Evolutionary conservation across 2,888 invertebrate genomes (phyloP), one percentile per base, ranked within the genome.

Genomic region (Psococerastis gibbosa): DNA sequence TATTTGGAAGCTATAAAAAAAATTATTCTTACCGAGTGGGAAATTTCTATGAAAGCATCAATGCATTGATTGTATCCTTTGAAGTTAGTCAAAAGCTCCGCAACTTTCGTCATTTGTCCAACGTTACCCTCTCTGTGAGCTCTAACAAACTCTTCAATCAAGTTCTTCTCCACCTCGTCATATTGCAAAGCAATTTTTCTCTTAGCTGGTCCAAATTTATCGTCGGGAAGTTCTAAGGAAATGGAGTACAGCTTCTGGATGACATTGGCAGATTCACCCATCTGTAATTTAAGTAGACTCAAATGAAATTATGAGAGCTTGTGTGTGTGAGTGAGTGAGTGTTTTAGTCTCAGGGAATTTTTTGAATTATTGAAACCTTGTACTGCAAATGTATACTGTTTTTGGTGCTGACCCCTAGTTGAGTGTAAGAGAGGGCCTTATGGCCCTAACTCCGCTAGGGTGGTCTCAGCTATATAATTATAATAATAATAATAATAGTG

Each of bases 21-120:
- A n/a, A n/a, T n/a, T n/a, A 27, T 15, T 51, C 60, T 61, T 66
- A 82, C 84, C 74, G 82, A 78, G 68, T 95, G 94, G 60, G 92
- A 87, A 52, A 92, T 87, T 57, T 94, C 92, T 55, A 98, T 95
- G 58, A 85, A 98, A 1, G 91, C 89, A 66, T 97, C 87, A 42
- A 98, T 78, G 62, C 95, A 97, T 52, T 91, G 85, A 0, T 87
- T 82, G 61, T 95, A 97, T 2, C 92, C 87, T 66, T 94, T 95
- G 57, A 98, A 98, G 56, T 95, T 88, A 0, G 87, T 84, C 54
- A 98, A 67, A 38, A 95, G 83, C 43, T 73, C 73, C 0, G 97
- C 94, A 49, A 95, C 76, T 54, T 87, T 82, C 55, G 85, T 91
- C 95, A 98, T 97, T 54, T 83, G 75, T 27, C 71, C 68, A 51